phyloP scores from a whole-genome alignment of 92 coral and sea anemone species.

The Blastomussa wellsi region DNA sequence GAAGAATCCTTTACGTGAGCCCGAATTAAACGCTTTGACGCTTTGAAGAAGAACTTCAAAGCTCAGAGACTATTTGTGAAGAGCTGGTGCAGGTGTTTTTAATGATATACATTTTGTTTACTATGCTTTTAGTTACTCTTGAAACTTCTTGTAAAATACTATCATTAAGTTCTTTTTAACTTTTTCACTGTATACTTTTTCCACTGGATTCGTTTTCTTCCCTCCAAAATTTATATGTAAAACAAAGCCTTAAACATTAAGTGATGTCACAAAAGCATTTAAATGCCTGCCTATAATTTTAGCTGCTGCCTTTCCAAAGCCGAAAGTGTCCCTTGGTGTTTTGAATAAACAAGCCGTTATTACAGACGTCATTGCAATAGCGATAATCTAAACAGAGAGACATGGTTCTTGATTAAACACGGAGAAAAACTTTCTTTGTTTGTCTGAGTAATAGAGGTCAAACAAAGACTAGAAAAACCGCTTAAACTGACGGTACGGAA shows the following conservation, averaged over 20 bases:
- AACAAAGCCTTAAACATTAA: background rate
- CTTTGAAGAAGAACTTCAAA: no score
- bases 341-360: constrained; percentile 29
- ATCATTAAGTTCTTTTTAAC: constrained; percentile 15
- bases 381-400: constrained; percentile 8
- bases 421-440: background rate
- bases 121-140: background rate
- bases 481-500: background rate
- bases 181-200: constrained; percentile 8
- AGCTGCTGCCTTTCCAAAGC: background rate
- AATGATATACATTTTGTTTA: constrained; percentile 15
- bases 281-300: background rate
- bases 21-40: background rate
- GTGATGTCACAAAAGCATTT: background rate
- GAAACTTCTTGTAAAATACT: constrained; percentile 10
- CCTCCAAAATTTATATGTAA: background rate
- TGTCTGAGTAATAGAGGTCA: background rate
- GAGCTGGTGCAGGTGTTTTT: constrained; percentile 31
- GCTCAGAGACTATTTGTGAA: background rate
- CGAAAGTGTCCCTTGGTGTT: background rate
- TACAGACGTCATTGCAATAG: constrained; percentile 18
- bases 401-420: constrained; percentile 6
- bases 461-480: background rate
- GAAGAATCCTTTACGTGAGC: background rate
- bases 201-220: background rate